Evolutionary conservation across 2,113 vertebrate species (phyloP).

Genomic region (Sapayoa aenigma): DNA sequence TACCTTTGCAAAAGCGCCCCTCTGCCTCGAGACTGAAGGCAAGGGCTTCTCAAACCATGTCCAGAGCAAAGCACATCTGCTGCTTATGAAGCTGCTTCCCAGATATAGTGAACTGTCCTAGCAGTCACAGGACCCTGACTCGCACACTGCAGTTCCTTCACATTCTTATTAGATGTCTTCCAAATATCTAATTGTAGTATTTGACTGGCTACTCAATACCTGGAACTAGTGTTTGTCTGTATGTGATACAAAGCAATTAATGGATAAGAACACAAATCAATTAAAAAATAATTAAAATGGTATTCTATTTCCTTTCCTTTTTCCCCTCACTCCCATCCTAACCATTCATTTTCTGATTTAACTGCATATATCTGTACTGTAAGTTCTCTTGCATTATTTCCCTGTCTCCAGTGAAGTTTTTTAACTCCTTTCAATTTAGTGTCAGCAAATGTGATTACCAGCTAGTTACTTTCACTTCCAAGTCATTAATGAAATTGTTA

Average conservation of each 20-base stretch:
- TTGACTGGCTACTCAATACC: neutral
- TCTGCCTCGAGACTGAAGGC: neutral
- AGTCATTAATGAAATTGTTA: constrained; percentile 42
- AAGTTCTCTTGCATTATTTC: neutral
- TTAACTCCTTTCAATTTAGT: constrained; percentile 42
- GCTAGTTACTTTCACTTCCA: constrained; percentile 35
- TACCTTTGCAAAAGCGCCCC: neutral
- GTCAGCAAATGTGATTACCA: constrained; percentile 52
- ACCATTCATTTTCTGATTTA: neutral
- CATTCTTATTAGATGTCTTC: neutral
- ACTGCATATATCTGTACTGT: neutral
- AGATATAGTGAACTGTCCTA: neutral
- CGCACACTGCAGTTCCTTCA: neutral
- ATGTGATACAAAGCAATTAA: neutral
- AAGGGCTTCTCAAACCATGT: neutral
- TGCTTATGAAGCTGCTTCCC: neutral
- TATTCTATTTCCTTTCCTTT: constrained; percentile 8
- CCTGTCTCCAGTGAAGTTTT: constrained; percentile 13
- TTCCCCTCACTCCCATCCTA: neutral
- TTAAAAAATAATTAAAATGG: constrained; percentile 10
- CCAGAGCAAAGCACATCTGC: neutral
- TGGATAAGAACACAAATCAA: constrained; percentile 19
- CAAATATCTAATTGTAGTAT: neutral
- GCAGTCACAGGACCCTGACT: neutral
- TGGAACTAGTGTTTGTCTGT: neutral